Evolutionary conservation across 37 sponge, comb jelly and placozoan genomes (phyloP).

Genomic region (Lycopodina hypogea): DNA sequence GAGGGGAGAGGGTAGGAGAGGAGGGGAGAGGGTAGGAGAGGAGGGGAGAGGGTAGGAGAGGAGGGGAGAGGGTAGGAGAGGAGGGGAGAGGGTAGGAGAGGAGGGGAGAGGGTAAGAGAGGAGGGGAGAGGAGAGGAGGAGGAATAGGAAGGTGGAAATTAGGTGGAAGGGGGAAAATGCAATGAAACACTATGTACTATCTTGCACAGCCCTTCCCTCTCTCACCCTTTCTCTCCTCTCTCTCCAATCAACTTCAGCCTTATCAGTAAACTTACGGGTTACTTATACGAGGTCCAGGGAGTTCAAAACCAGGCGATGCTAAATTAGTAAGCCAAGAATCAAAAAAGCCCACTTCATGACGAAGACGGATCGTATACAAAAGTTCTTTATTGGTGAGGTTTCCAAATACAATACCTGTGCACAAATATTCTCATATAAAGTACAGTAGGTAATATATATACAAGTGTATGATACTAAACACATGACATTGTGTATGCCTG

Average conservation of each 20-base stretch:
- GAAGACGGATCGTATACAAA: conserved; percentile 55
- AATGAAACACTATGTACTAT: not conserved
- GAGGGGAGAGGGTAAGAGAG: no score
- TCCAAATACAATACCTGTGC: conserved; percentile 48
- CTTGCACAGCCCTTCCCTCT: not conserved
- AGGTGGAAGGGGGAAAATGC: no score
- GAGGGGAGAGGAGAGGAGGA: not conserved
- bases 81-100: no score
- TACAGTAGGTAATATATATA: not conserved
- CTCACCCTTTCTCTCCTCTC: no score
- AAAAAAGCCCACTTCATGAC: conserved; percentile 47
- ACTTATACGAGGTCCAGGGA: conserved; percentile 45
- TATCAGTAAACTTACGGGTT: conserved; percentile 31
- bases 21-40: no score
- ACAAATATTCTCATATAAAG: not conserved
- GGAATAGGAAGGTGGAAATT: not conserved
- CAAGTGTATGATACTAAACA: no score
- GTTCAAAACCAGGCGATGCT: conserved; percentile 7
- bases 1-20: no score
- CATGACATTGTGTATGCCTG: no score
- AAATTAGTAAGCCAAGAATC: conserved; percentile 41
- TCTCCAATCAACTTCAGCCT: no score
- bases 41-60: no score
- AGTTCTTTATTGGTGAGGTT: conserved; percentile 18
- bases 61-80: no score